Evolutionary conservation across 2,797 vertebrate genomes (phyloP).

Genomic region (Glyptemys insculpta): DNA sequence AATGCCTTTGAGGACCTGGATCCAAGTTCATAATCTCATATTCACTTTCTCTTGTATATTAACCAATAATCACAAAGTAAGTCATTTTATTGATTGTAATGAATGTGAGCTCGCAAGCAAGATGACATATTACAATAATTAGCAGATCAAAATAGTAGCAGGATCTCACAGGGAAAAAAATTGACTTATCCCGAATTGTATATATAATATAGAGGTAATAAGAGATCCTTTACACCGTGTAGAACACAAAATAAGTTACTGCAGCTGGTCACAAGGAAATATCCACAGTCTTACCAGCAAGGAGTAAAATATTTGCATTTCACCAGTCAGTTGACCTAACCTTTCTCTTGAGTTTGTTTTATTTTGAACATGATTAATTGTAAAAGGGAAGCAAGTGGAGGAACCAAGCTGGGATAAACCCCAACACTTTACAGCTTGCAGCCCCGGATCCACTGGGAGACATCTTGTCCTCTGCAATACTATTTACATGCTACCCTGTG

Average conservation of each 20-base stretch:
- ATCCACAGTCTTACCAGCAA: not conserved
- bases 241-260: not conserved
- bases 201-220: too few species aligned
- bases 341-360: too few species aligned
- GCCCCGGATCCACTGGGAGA: not conserved
- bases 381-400: not conserved
- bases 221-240: not conserved
- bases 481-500: slow-evolving; percentile 42
- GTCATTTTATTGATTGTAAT: too few species aligned
- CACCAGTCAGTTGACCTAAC: not conserved
- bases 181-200: too few species aligned
- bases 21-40: too few species aligned
- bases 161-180: not conserved
- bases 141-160: not conserved
- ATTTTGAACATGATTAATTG: not conserved
- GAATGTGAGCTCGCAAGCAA: too few species aligned
- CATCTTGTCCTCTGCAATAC: not conserved
- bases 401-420: not conserved
- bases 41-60: not conserved
- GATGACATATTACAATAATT: too few species aligned
- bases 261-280: not conserved
- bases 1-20: too few species aligned
- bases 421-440: slow-evolving; percentile 34
- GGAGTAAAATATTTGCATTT: not conserved
- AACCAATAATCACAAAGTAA: too few species aligned